Conservation (phyloP, 2,113 vertebrate genomes). For the Gallinago undulata region DNA sequence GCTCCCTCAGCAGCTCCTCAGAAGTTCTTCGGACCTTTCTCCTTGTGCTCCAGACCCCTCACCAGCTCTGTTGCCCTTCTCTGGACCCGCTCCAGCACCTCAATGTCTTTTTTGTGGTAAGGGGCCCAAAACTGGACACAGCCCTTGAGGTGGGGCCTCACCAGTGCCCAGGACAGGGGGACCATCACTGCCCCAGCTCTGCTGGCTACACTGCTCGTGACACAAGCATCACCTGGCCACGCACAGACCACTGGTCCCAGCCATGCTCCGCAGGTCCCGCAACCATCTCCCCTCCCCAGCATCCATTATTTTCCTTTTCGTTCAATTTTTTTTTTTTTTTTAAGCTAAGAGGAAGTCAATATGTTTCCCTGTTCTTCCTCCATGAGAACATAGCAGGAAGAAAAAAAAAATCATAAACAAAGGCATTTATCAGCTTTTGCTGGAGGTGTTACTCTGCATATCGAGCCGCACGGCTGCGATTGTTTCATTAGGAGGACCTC, state of each 20-base stretch:
- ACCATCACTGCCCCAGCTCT: background rate
- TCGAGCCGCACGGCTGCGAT: background rate
- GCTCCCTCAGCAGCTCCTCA: background rate
- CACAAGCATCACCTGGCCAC: background rate
- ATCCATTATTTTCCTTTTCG: background rate
- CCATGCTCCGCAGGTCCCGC: rapidly evolving
- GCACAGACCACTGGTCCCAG: too few relatives aligned
- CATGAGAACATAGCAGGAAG: rapidly evolving
- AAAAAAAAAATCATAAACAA: background rate
- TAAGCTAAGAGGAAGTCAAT: background rate
- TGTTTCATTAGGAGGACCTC: slow-evolving; percentile 38
- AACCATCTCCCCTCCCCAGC: background rate
- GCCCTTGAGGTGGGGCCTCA: background rate
- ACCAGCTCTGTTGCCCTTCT: background rate
- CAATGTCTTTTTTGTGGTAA: background rate
- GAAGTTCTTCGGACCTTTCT: too few relatives aligned
- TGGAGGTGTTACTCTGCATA: slow-evolving; percentile 44
- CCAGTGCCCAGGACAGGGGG: background rate
- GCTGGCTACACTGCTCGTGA: background rate
- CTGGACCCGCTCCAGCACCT: background rate
- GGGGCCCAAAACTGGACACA: background rate
- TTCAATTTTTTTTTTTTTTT: background rate
- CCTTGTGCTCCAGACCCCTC: background rate
- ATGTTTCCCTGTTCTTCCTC: background rate
- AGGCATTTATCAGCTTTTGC: slow-evolving; percentile 43